Evolutionary conservation across 1,140 invertebrate genomes (phyloP), one percentile per base, ranked within the genome.

Genomic region (Aleiodes sp.): DNA sequence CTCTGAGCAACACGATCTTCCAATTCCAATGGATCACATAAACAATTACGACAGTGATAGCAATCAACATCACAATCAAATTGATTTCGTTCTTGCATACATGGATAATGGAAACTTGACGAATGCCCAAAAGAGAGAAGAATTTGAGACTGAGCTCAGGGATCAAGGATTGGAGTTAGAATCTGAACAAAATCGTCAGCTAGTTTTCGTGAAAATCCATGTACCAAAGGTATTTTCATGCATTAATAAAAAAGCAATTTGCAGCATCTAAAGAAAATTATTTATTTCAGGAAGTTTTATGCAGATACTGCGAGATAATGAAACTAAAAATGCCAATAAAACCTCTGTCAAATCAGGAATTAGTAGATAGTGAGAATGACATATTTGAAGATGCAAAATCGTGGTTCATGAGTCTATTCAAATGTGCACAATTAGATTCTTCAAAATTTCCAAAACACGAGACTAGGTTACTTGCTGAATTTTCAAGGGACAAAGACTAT

Each of bases 281-380:
- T 59, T 43, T 65, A 52, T 73, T 72, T 4, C 52, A 83, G 81
- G 90, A 94, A 77, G 92, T 97, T 2, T 81, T 97, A 28, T 89
- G 90, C 66, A 88, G 92, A 74, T 96, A 96, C 84, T 92, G 93
- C 61, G 96, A 97, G 85, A 90, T 97, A 61, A 87, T 96, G 70
- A 95, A 94, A 84, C 88, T 98, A 43, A 91, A 94, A 83, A 92
- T 97, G 91, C 96, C 96, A 41, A 92, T 98, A 74, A 94, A 92
- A 86, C 86, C 91, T 82, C 89, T 93, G 75, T 69, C 77, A 2
- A 60, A 77, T 59, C 73, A 82, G 8, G 74, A 74, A 37, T 70
- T 78, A 24, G 72, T 75, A 24, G 43, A 67, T n/a, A 68, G 9
- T n/a, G 59, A 19, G 1, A 73, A 43, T 7, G 80, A 82, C 64